Evolutionary conservation across 2,113 vertebrate genomes (phyloP).

Genomic region (Cariama cristata): DNA sequence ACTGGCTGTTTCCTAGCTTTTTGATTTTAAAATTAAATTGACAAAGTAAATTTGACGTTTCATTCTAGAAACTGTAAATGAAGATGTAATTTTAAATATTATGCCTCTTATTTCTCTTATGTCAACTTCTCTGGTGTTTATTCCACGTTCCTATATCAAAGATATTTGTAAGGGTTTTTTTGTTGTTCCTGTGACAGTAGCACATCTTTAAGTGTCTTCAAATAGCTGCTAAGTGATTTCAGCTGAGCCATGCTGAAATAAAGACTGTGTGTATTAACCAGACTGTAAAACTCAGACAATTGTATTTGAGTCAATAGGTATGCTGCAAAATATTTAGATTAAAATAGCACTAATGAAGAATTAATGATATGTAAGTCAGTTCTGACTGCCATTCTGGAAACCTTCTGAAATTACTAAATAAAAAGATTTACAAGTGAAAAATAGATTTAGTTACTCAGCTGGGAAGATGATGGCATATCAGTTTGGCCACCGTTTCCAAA

Average conservation of each 20-base stretch:
- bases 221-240: background rate
- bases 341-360: background rate
- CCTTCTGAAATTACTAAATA: background rate
- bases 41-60: background rate
- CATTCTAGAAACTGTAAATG: background rate
- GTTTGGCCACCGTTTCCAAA: background rate
- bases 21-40: background rate
- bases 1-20: background rate
- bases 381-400: background rate
- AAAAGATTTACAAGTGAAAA: background rate
- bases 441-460: background rate
- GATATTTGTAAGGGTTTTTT: background rate
- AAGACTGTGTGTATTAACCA: background rate
- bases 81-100: background rate
- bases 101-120: background rate
- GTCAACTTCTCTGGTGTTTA: background rate
- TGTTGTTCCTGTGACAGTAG: background rate
- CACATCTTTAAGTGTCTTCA: background rate
- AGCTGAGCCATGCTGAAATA: background rate
- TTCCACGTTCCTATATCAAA: background rate
- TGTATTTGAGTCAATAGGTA: background rate
- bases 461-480: background rate
- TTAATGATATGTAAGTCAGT: background rate
- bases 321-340: background rate
- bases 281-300: background rate